A percentile compares a stretch with the other conserved stretches of the same genome.
Conservation (phyloP, 2,113 vertebrate species). For the Puntigrus tetrazona region DNA sequence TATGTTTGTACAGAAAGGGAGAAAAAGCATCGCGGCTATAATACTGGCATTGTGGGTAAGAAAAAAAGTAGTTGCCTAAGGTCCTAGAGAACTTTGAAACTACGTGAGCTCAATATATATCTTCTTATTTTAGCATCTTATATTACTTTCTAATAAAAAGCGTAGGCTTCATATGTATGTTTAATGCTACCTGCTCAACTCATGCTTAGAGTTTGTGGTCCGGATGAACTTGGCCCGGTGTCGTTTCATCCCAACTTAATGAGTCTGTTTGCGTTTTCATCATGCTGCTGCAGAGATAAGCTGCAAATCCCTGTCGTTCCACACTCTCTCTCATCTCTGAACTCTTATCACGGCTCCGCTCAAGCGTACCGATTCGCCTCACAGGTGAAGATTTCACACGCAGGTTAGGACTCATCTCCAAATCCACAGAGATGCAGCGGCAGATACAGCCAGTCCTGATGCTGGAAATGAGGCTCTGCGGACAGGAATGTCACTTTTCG, state of each 20-base stretch:
- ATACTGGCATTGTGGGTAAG: too few relatives aligned
- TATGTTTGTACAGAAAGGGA: not conserved
- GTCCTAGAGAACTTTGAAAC: not conserved
- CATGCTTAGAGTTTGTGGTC: not conserved
- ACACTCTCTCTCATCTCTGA: conserved; percentile 25
- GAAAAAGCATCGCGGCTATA: too few relatives aligned
- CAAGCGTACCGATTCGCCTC: conserved; percentile 22
- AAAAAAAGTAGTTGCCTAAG: too few relatives aligned
- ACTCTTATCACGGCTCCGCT: conserved; percentile 3
- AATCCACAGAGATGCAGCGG: conserved; percentile 13
- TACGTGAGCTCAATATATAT: not conserved
- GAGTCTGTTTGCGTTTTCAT: conserved; percentile 36
- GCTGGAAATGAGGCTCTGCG: not conserved
- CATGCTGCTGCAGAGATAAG: not conserved
- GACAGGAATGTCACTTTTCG: not conserved
- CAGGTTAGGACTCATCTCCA: conserved; percentile 34
- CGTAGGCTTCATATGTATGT: not conserved
- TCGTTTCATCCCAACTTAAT: conserved; percentile 21
- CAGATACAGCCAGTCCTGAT: not conserved
- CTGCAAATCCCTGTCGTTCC: not conserved
- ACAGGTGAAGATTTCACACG: conserved; percentile 25
- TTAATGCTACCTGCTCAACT: not conserved
- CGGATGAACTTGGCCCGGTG: not conserved
- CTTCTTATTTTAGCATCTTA: not conserved
- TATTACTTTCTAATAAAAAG: not conserved